Conservation (phyloP, 2,113 vertebrate species). For the Illadopsis cleaveri region DNA sequence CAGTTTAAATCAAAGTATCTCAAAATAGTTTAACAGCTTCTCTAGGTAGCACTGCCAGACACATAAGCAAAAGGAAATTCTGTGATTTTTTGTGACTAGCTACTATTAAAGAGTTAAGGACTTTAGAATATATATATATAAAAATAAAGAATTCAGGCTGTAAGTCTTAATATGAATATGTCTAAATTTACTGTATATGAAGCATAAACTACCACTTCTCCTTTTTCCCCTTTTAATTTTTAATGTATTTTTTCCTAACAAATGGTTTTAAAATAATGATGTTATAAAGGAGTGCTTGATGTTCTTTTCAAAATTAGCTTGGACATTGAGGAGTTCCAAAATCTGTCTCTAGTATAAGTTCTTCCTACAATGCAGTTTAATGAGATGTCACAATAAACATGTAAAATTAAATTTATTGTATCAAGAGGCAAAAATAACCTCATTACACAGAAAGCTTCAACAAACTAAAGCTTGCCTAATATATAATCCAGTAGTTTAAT, state of each 20-base stretch:
- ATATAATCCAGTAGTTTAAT: constrained; percentile 29
- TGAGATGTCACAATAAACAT: constrained; percentile 10
- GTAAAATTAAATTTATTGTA: constrained; percentile 17
- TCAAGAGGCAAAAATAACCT: constrained; percentile 45
- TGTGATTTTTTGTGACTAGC: neutral
- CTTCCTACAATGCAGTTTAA: neutral
- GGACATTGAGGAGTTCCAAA: neutral
- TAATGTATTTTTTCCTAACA: neutral
- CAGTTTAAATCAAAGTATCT: neutral
- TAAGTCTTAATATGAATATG: neutral
- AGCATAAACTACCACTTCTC: neutral
- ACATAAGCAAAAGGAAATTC: neutral
- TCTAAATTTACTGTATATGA: neutral
- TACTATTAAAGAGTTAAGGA: neutral
- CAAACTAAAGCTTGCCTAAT: constrained; percentile 4
- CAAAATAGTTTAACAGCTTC: neutral
- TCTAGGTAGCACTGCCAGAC: neutral
- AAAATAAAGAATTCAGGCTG: neutral
- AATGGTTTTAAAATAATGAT: neutral
- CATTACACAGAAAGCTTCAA: constrained; percentile 8
- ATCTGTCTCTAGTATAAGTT: neutral
- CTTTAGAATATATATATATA: neutral
- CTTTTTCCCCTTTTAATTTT: neutral
- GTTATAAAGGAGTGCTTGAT: neutral
- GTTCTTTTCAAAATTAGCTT: neutral